A percentile compares a stretch with the other conserved stretches of the same genome.
phyloP scores from a whole-genome alignment of 2,113 vertebrate species.

The Rattus norvegicus region DNA sequence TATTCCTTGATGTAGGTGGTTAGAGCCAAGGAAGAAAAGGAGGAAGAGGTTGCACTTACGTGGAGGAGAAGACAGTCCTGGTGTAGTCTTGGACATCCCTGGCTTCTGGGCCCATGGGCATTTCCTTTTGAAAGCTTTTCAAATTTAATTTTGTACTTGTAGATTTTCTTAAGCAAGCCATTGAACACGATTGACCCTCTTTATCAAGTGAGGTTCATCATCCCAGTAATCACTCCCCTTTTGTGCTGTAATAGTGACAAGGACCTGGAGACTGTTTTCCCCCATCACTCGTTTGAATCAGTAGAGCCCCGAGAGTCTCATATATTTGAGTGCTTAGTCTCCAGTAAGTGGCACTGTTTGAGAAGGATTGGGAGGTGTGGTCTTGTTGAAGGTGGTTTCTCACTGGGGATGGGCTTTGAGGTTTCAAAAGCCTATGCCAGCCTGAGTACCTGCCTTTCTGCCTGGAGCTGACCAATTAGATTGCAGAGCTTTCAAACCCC shows the following conservation, averaged over 20 bases:
- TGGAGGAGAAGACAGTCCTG: neutral
- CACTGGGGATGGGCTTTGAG: neutral
- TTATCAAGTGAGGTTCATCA: neutral
- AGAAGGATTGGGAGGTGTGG: neutral
- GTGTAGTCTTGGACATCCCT: neutral
- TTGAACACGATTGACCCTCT: neutral
- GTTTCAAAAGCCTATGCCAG: neutral
- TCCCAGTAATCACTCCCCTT: neutral
- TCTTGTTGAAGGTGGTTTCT: neutral
- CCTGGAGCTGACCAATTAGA: neutral
- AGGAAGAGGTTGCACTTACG: neutral
- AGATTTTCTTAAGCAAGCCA: neutral
- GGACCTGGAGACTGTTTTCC: neutral
- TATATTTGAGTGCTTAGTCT: neutral
- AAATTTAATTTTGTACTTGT: neutral
- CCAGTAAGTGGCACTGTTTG: neutral
- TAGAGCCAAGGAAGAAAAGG: neutral
- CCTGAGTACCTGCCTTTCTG: neutral
- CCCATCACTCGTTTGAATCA: no score
- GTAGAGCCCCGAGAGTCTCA: neutral
- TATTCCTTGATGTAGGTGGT: neutral
- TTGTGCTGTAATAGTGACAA: neutral
- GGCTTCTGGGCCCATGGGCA: neutral
- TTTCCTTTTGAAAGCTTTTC: conserved; percentile 13
- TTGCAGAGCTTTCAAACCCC: neutral